Percentiles rank a stretch among this genome's conserved stretches.
Conservation (phyloP, 2,113 vertebrate species). For the Ophthalmolycus amberensis region DNA sequence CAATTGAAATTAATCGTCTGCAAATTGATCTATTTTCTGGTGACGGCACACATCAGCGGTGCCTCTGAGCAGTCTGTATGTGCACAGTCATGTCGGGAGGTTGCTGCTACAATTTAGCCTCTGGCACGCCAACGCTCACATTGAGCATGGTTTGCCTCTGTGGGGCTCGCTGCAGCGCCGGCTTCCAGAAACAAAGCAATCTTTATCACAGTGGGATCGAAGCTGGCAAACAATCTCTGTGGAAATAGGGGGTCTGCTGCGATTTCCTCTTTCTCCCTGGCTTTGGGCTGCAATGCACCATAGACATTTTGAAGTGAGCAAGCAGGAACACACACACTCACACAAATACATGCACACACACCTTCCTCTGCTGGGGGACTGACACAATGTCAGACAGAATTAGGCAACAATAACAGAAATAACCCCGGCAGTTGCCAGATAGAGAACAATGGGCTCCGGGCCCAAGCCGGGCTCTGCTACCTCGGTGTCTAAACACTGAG, state of each 20-base stretch:
- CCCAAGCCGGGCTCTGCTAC: constrained; percentile 73
- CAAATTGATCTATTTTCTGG: constrained; percentile 53
- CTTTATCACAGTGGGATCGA: constrained; percentile 78
- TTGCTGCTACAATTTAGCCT: constrained; percentile 29
- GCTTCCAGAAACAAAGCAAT: constrained; percentile 71
- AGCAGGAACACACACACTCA: constrained; percentile 58
- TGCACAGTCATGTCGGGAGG: constrained; percentile 28
- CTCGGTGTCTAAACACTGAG: constrained; percentile 83
- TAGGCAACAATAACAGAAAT: constrained; percentile 87
- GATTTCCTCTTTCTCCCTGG: constrained; percentile 73
- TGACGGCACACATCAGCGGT: constrained; percentile 11
- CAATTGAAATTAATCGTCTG: constrained; percentile 55
- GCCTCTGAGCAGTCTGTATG: not conserved
- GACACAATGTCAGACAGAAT: constrained; percentile 85
- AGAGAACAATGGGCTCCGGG: constrained; percentile 85
- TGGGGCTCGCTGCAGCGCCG: constrained; percentile 35
- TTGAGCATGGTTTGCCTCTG: constrained; percentile 55
- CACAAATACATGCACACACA: constrained; percentile 52
- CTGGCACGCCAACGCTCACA: constrained; percentile 14
- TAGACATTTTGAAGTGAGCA: constrained; percentile 58
- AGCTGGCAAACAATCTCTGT: constrained; percentile 73
- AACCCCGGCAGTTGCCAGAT: constrained; percentile 82
- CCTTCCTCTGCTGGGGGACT: constrained; percentile 78
- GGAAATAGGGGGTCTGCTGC: constrained; percentile 72
- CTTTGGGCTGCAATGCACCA: constrained; percentile 61